Evolutionary conservation across 2,113 vertebrate genomes (phyloP).

Genomic region (Pandion haliaetus): DNA sequence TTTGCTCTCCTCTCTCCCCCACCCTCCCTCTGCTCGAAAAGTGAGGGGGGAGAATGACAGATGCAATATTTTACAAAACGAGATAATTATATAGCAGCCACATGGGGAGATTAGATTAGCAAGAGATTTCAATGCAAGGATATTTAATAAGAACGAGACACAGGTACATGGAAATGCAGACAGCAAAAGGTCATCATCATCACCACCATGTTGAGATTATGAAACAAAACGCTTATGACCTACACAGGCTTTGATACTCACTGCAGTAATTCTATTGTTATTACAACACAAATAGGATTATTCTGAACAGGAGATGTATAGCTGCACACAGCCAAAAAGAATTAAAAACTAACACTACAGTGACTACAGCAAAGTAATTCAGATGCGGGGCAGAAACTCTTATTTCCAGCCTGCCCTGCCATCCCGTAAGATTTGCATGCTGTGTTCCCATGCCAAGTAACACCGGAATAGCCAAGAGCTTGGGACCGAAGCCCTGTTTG

Average conservation of each 20-base stretch:
- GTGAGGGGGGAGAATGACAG: conserved; percentile 47
- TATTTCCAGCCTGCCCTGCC: not conserved
- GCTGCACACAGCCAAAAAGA: not conserved
- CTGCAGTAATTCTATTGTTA: conserved; percentile 65
- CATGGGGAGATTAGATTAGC: conserved; percentile 72
- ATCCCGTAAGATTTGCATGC: not conserved
- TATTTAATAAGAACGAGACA: conserved; percentile 68
- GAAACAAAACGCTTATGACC: conserved; percentile 46
- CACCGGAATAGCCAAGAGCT: not conserved
- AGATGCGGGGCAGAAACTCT: not conserved
- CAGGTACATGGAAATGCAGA: conserved; percentile 12
- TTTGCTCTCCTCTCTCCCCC: not conserved
- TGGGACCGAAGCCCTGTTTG: not conserved
- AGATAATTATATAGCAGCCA: conserved; percentile 74
- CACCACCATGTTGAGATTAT: conserved; percentile 32
- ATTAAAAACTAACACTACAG: conserved; percentile 1
- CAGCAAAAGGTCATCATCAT: conserved; percentile 62
- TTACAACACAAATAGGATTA: conserved; percentile 65
- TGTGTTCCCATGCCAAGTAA: not conserved
- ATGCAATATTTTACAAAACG: conserved; percentile 74
- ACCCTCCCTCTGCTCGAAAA: conserved; percentile 9
- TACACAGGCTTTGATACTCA: conserved; percentile 37
- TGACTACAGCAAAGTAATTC: not conserved
- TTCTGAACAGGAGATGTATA: conserved; percentile 15
- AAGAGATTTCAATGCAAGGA: conserved; percentile 64